A percentile compares a stretch with the other conserved stretches of the same genome.
Evolutionary conservation across 2,888 invertebrate genomes (phyloP).

Genomic region (Prosapia bicincta): DNA sequence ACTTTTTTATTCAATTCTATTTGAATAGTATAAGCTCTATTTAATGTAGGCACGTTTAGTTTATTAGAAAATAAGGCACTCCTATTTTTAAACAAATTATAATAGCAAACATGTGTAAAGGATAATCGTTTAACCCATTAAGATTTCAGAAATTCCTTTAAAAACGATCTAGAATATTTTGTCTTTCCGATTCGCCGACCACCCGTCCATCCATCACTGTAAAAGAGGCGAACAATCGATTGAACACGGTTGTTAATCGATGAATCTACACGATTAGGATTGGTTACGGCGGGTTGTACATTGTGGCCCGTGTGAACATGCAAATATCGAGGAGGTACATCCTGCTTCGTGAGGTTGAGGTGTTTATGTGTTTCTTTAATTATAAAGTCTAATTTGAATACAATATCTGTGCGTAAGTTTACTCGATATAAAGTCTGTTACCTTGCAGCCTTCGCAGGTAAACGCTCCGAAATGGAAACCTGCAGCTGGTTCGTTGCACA

Average conservation of each 20-base stretch:
- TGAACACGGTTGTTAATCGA: background rate
- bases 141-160: no score
- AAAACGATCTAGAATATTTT: no score
- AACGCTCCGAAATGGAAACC: conserved; percentile 95
- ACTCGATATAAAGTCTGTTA: no score
- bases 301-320: background rate
- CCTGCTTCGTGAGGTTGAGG: no score
- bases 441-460: conserved; percentile 96
- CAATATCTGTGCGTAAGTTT: background rate
- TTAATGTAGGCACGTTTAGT: no score
- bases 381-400: background rate
- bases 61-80: no score
- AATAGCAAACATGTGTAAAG: no score
- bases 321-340: background rate
- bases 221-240: background rate
- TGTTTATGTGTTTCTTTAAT: background rate
- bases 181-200: no score
- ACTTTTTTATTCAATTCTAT: no score
- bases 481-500: conserved; percentile 92
- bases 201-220: background rate
- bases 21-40: no score
- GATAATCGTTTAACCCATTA: no score
- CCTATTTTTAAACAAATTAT: no score
- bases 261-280: background rate
- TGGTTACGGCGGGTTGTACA: background rate